Evolutionary conservation across 2,113 vertebrate species (phyloP).

Genomic region (Rousettus leschenaultii): DNA sequence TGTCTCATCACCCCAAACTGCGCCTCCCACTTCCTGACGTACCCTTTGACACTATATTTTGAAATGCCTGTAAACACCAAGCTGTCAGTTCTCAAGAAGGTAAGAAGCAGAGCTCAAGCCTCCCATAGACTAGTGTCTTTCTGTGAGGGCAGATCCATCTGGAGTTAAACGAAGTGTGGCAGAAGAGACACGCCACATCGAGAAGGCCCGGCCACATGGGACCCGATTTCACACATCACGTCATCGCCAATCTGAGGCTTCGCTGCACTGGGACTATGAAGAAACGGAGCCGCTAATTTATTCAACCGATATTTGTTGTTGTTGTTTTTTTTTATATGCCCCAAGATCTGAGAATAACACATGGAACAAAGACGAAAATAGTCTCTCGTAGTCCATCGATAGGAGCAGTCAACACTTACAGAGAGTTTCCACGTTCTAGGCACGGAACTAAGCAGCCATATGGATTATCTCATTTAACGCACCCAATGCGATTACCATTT

Average conservation of each 20-base stretch:
- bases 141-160: not conserved
- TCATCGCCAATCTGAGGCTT: not conserved
- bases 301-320: not conserved
- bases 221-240: conserved; percentile 25
- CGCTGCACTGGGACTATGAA: not conserved
- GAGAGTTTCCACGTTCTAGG: not conserved
- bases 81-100: not conserved
- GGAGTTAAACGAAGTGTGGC: not conserved
- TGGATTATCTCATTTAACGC: not conserved
- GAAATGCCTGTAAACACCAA: not conserved
- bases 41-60: not conserved
- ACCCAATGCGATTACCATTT: not conserved
- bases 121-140: not conserved
- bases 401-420: not conserved
- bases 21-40: not conserved
- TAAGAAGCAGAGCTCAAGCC: not conserved
- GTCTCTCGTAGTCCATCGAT: not conserved
- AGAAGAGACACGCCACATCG: not conserved
- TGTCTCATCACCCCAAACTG: not conserved
- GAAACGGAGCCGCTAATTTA: not conserved
- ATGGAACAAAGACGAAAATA: not conserved
- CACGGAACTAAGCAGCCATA: not conserved
- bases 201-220: not conserved
- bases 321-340: not conserved
- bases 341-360: not conserved